These are phyloP conservation scores for Penaeus indicus DNA, from an alignment of 1,140 invertebrate species.

Conservation along the genomic window DNA sequence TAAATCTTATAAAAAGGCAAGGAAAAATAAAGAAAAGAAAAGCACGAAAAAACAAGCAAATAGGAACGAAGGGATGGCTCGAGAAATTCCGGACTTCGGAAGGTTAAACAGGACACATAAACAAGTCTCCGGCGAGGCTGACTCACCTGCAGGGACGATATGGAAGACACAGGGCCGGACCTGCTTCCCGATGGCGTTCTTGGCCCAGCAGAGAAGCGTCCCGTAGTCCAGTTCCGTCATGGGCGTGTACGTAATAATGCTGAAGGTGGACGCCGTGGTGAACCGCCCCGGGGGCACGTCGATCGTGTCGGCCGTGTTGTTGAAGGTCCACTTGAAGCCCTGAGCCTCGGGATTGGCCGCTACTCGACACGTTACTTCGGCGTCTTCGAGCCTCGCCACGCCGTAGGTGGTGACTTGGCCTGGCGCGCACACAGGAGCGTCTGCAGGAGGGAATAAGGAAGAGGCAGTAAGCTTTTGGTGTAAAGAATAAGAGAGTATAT, in stretches of 20 bases:
- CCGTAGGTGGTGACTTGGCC: constrained; percentile 84
- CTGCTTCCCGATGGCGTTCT: constrained; percentile 85
- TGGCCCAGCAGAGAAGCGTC: constrained; percentile 87
- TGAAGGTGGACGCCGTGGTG: constrained; percentile 71
- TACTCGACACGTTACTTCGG: constrained; percentile 84
- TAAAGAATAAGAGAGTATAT: too few species aligned
- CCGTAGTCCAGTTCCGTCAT: constrained; percentile 86
- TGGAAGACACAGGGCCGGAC: constrained; percentile 84
- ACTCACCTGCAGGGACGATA: constrained; percentile 84
- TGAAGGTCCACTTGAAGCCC: constrained; percentile 89
- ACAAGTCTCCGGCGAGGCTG: too few species aligned
- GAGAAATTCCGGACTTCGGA: too few species aligned
- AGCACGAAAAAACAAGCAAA: too few species aligned
- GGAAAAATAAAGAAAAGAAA: too few species aligned
- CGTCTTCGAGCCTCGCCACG: constrained; percentile 86
- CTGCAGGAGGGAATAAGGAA: constrained; percentile 72
- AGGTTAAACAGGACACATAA: background rate
- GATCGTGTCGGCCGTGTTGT: constrained; percentile 86
- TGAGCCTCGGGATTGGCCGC: constrained; percentile 85
- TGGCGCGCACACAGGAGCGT: constrained; percentile 85
- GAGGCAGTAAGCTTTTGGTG: background rate
- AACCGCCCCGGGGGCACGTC: constrained; percentile 79
- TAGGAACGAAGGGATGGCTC: too few species aligned
- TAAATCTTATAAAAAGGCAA: background rate
- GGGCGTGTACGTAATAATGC: constrained; percentile 82